phyloP scores from a whole-genome alignment of 2,797 vertebrate species.

The Passerculus sandwichensis region DNA sequence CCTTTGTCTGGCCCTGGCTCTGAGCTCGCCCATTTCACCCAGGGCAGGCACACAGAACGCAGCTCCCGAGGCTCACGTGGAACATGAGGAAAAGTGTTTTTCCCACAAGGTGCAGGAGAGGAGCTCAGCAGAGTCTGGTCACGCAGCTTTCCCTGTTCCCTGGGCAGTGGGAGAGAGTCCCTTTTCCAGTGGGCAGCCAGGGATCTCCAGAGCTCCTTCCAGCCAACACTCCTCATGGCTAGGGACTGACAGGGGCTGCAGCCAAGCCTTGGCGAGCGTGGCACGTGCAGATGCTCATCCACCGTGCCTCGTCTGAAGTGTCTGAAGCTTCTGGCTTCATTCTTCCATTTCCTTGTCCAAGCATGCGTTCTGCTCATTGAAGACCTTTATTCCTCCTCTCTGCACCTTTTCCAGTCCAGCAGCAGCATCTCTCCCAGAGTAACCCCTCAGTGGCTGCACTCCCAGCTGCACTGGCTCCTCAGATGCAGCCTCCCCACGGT shows the following conservation, averaged over 20 bases:
- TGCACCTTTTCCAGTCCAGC: background rate
- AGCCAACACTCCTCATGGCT: background rate
- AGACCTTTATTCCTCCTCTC: background rate
- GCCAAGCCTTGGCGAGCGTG: background rate
- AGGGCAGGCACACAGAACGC: background rate
- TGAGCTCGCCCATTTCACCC: background rate
- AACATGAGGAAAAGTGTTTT: rapidly evolving
- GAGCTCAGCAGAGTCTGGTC: rapidly evolving
- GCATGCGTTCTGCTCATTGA: background rate
- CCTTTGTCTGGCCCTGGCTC: background rate
- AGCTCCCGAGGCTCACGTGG: background rate
- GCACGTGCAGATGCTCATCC: rapidly evolving
- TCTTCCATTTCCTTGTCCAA: background rate
- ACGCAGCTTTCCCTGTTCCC: background rate
- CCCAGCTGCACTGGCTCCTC: background rate
- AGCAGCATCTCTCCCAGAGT: background rate
- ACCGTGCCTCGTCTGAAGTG: background rate
- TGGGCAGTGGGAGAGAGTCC: background rate
- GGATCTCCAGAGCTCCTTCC: background rate
- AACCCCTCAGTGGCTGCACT: rapidly evolving
- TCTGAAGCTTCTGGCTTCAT: background rate
- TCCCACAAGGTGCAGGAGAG: background rate
- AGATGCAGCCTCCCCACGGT: rapidly evolving
- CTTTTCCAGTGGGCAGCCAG: background rate
- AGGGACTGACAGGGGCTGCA: rapidly evolving